These are phyloP conservation scores for Puffinus mauretanicus DNA, from an alignment of 2,113 vertebrate species.

Conservation along the genomic window DNA sequence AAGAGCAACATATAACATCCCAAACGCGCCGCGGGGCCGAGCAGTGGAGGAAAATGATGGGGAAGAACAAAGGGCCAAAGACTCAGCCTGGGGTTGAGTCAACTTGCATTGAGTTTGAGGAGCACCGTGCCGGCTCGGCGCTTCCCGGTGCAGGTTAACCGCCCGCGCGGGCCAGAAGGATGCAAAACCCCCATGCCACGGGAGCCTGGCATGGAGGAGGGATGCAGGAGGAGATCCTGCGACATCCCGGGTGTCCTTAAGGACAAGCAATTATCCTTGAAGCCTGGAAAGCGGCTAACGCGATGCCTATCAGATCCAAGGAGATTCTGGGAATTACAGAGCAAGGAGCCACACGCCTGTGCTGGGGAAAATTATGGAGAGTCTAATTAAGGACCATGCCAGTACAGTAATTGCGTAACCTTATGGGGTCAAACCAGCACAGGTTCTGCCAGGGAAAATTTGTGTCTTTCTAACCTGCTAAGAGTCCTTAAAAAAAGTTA, in stretches of 20 bases:
- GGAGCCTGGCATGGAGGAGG: too few relatives aligned
- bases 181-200: background rate
- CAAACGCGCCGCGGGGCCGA: accelerated
- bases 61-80: background rate
- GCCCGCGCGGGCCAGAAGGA: background rate
- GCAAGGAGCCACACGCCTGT: background rate
- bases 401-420: conserved; percentile 51
- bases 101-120: background rate
- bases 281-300: background rate
- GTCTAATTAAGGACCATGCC: conserved; percentile 51
- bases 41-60: accelerated
- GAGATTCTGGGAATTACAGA: conserved; percentile 52
- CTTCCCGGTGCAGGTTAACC: accelerated
- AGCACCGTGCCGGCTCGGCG: accelerated
- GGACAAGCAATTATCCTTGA: background rate
- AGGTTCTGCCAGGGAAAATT: conserved; percentile 53
- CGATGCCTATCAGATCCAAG: background rate
- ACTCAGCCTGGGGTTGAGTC: background rate
- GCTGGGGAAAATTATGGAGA: conserved; percentile 39
- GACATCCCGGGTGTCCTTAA: background rate
- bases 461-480: conserved; percentile 14
- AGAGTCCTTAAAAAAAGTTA: conserved; percentile 51
- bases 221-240: background rate
- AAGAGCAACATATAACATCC: accelerated
- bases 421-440: conserved; percentile 37